A percentile compares a stretch with the other conserved stretches of the same genome.
Conservation (phyloP, 2,113 vertebrate genomes). For the Prochilodus magdalenae region DNA sequence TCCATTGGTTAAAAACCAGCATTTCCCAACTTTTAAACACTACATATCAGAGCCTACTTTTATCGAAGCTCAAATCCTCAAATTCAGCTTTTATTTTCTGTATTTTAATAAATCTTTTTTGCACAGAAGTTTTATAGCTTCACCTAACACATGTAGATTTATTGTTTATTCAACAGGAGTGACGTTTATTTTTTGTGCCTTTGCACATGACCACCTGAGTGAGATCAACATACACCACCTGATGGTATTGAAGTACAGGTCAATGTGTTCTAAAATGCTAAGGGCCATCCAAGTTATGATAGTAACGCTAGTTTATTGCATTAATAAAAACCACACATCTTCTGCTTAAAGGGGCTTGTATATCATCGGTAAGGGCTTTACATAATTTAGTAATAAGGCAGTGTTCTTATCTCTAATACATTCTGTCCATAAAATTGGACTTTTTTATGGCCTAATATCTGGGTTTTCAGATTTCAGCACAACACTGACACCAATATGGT, state of each 20-base stretch:
- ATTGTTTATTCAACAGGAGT: conserved; percentile 33
- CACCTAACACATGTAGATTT: neutral
- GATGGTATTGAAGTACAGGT: conserved; percentile 19
- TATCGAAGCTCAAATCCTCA: too few species aligned
- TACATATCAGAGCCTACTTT: too few species aligned
- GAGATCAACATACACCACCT: conserved; percentile 10
- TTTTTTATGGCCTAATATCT: neutral
- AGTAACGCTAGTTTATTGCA: neutral
- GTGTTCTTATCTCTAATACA: neutral
- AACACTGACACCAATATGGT: too few species aligned
- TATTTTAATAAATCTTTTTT: too few species aligned
- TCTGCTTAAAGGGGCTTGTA: neutral
- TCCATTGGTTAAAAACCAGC: too few species aligned
- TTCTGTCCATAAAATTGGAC: neutral
- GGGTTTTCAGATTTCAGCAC: too few species aligned
- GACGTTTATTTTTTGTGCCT: conserved; percentile 34
- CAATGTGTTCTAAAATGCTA: conserved; percentile 3
- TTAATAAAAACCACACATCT: conserved; percentile 6
- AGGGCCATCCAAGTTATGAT: conserved; percentile 15
- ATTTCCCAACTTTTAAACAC: too few species aligned
- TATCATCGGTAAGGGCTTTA: neutral
- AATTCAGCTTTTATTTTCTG: too few species aligned
- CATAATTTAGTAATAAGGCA: too few species aligned
- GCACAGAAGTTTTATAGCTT: too few species aligned
- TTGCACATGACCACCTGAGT: conserved; percentile 27